Conservation (phyloP, 2,113 vertebrate genomes). For the Muscicapa adusta region DNA sequence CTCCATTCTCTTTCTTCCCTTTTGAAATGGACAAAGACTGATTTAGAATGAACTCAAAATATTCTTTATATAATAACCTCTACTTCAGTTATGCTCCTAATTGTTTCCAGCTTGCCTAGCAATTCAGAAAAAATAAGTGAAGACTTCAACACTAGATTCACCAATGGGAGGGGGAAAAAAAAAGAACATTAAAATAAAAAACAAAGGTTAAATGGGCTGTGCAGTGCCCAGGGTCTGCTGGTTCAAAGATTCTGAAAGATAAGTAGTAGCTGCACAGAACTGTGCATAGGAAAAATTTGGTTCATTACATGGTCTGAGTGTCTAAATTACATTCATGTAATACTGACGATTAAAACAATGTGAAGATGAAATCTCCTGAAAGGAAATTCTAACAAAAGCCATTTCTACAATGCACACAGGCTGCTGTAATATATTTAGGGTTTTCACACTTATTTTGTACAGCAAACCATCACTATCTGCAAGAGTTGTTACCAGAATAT, state of each 20-base stretch:
- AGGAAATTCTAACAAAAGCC: neutral
- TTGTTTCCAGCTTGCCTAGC: neutral
- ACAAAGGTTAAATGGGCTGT: neutral
- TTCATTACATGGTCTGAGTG: neutral
- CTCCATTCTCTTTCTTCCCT: neutral
- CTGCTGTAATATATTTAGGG: neutral
- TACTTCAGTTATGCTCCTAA: neutral
- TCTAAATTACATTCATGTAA: neutral
- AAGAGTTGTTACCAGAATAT: neutral
- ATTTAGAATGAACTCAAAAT: neutral
- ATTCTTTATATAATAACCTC: neutral
- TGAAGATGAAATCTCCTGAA: neutral
- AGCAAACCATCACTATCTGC: neutral
- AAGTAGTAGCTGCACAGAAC: neutral
- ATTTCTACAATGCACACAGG: neutral
- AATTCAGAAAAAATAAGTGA: neutral
- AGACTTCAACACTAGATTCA: neutral
- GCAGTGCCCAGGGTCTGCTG: neutral
- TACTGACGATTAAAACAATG: neutral
- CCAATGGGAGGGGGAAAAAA: neutral
- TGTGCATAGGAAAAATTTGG: neutral
- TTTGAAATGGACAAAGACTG: neutral
- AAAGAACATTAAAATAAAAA: neutral
- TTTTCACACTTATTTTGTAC: neutral
- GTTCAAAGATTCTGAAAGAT: neutral